Base-by-base conservation (phyloP, 2,888 invertebrate genomes). In the Coenonympha glycerion region DNA sequence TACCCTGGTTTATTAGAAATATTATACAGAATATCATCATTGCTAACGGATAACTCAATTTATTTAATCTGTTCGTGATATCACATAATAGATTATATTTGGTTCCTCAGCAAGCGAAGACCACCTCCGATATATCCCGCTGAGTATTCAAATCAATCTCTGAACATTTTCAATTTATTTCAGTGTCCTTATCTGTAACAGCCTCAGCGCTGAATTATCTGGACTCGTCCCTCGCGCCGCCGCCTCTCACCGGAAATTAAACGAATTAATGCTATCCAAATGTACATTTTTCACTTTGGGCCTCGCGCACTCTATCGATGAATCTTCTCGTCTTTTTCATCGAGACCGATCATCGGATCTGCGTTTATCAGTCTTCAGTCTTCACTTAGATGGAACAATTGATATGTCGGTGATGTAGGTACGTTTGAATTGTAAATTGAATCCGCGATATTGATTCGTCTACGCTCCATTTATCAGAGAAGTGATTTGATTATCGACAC, bases 91-190 rank as follows among this genome's bases (percentile, higher is more conserved):
- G 24, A 31, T 39, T 39, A 56, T 47, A 47, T 33, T 44, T 53
- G 45, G 53, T 55, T 55, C 50, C 45, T 58, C 53, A 50, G 56
- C 47, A 50, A 46, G 36, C 51, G 50, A 51, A 16, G 34, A 39
- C 67, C 69, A 73, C 72, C 73, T 73, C 72, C 73, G 73, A 77
- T 85, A 81, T 81, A 82, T 82, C 73, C 78, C 80, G 73, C 65
- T 68, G 74, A 76, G 79, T 81, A 87, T 87, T 87, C 85, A 86
- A 88, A 88, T 87, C 87, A 87, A 88, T 88, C 87, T 82, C 76
- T 76, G 81, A 85, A 85, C 85, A 85, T 87, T 88, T 88, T 88
- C 88, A 88, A 88, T 88, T 87, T 88, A 88, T 87, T 87, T 87
- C 83, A 81, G 81, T 76, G 80, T 76, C 83, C 83, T 87, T 87